Evolutionary conservation across 2,797 vertebrate genomes (phyloP).

Genomic region (Gallinago solitaria): DNA sequence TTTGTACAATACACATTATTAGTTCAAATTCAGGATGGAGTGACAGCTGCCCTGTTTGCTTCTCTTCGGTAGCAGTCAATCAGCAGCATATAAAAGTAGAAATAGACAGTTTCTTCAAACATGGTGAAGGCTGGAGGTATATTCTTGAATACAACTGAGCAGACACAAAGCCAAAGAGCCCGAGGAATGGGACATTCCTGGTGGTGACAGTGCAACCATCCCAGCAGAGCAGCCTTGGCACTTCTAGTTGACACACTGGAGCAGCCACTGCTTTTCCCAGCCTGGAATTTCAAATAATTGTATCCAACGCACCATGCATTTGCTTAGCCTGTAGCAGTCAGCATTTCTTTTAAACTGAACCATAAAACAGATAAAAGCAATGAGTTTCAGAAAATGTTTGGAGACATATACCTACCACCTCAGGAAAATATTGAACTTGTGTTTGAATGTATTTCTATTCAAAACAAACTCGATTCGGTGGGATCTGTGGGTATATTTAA

Average conservation of each 20-base stretch:
- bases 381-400: background rate
- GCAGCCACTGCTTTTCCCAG: background rate
- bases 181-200: rapidly evolving
- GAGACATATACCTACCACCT: background rate
- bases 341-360: background rate
- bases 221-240: background rate
- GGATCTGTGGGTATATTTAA: background rate
- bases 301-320: background rate
- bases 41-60: background rate
- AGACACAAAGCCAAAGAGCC: background rate
- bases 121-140: background rate
- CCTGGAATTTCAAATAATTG: background rate
- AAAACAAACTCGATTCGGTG: background rate
- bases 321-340: background rate
- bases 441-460: background rate
- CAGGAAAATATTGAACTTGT: background rate
- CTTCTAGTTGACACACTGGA: background rate
- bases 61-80: background rate
- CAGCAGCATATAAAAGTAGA: background rate
- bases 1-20: background rate
- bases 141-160: background rate
- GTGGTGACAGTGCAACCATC: background rate
- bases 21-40: background rate
- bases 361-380: background rate
- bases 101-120: background rate